Evolutionary conservation across 2,797 vertebrate genomes (phyloP).

Genomic region (Syngnathus rostellatus): DNA sequence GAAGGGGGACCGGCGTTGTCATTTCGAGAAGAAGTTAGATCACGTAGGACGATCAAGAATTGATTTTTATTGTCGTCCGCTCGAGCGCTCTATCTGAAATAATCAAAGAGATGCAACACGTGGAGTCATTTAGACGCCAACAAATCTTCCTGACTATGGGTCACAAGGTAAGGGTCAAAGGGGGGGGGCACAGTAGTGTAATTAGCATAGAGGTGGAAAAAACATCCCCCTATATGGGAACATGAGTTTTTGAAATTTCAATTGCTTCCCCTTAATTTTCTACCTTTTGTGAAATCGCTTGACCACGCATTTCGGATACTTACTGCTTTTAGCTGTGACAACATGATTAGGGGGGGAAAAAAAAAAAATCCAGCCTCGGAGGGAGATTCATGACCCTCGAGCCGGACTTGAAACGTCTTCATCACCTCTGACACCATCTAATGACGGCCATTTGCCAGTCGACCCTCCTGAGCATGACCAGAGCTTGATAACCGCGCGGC

Average conservation of each 20-base stretch:
- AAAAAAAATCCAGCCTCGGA: constrained; percentile 44
- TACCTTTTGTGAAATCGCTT: constrained; percentile 2
- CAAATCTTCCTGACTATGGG: constrained; percentile 45
- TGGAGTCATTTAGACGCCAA: constrained; percentile 36
- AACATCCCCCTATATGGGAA: constrained; percentile 30
- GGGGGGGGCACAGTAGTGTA: constrained; percentile 28
- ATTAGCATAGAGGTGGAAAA: constrained; percentile 38
- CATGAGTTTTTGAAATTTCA: constrained; percentile 12
- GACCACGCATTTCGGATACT: neutral
- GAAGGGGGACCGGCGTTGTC: neutral
- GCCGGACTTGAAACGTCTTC: constrained; percentile 56
- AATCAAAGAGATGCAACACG: constrained; percentile 16
- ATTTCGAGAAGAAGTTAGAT: neutral
- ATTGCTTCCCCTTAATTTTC: neutral
- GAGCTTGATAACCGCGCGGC: constrained; percentile 15
- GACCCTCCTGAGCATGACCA: constrained; percentile 55
- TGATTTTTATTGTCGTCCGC: no score
- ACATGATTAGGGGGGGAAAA: constrained; percentile 50
- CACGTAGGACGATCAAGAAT: neutral
- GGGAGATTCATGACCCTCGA: constrained; percentile 47
- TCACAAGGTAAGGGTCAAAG: constrained; percentile 45
- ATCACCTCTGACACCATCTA: constrained; percentile 68
- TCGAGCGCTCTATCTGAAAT: no score
- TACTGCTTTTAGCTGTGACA: constrained; percentile 41
- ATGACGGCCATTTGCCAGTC: constrained; percentile 63